Base-by-base conservation (phyloP, 2,888 invertebrate genomes). In the Lutraria lutraria region DNA sequence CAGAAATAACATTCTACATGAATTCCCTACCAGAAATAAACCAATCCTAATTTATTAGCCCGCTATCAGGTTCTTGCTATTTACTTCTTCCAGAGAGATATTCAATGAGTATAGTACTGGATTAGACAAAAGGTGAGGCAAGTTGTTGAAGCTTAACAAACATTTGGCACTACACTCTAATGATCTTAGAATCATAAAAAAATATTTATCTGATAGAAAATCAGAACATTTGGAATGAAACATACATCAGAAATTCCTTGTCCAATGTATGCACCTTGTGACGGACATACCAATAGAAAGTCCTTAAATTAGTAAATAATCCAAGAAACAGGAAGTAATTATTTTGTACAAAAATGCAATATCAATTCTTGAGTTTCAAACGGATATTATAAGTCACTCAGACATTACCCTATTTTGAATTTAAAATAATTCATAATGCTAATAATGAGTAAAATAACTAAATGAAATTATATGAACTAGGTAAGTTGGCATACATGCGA, bases 11-110 rank as follows among this genome's bases (percentile, higher is more conserved):
- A 68, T 68, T 68, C n/a, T 3, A 68, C 63, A 56, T 56, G 43
- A 43, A 8, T 56, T 12, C 19, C 56, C 56, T 0, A 68, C 25
- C 63, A 68, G 63, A 68, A 68, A 25, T 25, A 68, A 68, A n/a
- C 63, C 63, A 68, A 68, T 68, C 63, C 63, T 68, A 25, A 68
- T 68, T 68, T 68, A 68, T 68, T 25, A 68, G 63, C 25, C n/a
- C 8, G 63, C 63, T 68, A 68, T 68, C 63, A 68, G 63, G 63
- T 12, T 68, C n/a, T 12, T n/a, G 63, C 63, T 68, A 68, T 68
- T 68, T 25, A 25, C 25, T 68, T 68, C 63, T 68, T 68, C 63
- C 25, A 4, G 10, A 68, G 10, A 68, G 63, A 68, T 68, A 68
- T 25, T 25, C 25, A 68, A 68, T n/a, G 12, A 68, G 63, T 21